Evolutionary conservation across 2,888 invertebrate species (phyloP), one percentile per base, ranked within the genome.

Genomic region (Rhagophthalmus giganteus): DNA sequence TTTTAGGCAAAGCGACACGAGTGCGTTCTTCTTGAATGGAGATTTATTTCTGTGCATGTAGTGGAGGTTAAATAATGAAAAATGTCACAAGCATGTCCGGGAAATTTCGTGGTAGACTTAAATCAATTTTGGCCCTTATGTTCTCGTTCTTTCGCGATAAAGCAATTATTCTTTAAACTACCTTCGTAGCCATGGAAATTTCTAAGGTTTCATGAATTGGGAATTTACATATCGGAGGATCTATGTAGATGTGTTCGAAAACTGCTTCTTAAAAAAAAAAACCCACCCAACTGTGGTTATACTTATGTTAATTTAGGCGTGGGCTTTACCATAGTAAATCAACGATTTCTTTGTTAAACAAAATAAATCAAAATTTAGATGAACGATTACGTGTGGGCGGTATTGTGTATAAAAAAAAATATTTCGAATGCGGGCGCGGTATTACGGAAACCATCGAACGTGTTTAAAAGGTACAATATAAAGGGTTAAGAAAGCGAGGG

Each of bases 131-230:
- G 45, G 32, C 33, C 40, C 38, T 35, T 47, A 48, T 39, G 44
- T 47, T 40, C 34, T 45, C 57, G 16, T 37, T 48, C 53, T 55
- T 53, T 57, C 34, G 10, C 20, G 26, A 44, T 44, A 44, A 44
- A 44, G 44, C 44, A 44, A 28, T 44, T 44, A 44, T 35, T 27
- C 28, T 20, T 42, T 28, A 34, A 34, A 34, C 25, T 44, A 20
- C 34, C 27, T 44, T 2, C 9, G 47, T 40, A 34, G 35, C 25
- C 37, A 30, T 49, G 50, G 52, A 42, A 57, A 59, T 59, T 56
- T 52, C 52, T 54, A 55, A 55, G 47, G 39, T 55, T 47, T 55
- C 39, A 50, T 50, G 37, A 28, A 35, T 39, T 35, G 12, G 20
- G 38, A 40, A 39, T 49, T 26, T 38, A 20, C 32, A 16, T 25